These are phyloP conservation scores for Panthera leo DNA, from an alignment of 2,113 vertebrate species.

Conservation along the genomic window DNA sequence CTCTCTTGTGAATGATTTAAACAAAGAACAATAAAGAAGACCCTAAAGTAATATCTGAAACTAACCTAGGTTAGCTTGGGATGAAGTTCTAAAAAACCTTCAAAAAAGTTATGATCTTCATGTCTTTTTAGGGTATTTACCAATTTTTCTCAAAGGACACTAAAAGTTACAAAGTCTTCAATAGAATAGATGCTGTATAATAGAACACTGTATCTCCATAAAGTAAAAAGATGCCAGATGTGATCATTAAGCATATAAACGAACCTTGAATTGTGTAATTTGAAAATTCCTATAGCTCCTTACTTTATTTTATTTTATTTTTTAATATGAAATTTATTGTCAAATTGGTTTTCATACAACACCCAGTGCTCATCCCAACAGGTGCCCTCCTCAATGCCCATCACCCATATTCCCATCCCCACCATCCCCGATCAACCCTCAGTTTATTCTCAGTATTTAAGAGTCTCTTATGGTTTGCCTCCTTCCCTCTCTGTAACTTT, in stretches of 20 bases:
- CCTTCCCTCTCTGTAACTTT: too few relatives aligned
- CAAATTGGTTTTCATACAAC: too few relatives aligned
- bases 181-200: background rate
- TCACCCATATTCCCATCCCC: too few relatives aligned
- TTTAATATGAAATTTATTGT: too few relatives aligned
- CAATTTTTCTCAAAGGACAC: background rate
- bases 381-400: too few relatives aligned
- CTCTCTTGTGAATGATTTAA: background rate
- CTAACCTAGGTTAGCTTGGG: background rate
- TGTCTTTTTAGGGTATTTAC: background rate
- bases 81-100: background rate
- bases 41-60: background rate
- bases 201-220: background rate
- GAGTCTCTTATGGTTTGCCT: too few relatives aligned
- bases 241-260: background rate
- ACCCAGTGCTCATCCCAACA: too few relatives aligned
- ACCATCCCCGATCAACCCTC: too few relatives aligned
- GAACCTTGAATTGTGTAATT: background rate
- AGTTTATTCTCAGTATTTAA: too few relatives aligned
- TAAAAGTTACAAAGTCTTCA: background rate
- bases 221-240: background rate
- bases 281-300: background rate
- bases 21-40: background rate
- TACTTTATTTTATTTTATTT: background rate
- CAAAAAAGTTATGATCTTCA: background rate